Percentiles rank a stretch among this genome's conserved stretches.
Evolutionary conservation across 2,888 invertebrate genomes (phyloP).

Genomic region (Oscheius sp.): DNA sequence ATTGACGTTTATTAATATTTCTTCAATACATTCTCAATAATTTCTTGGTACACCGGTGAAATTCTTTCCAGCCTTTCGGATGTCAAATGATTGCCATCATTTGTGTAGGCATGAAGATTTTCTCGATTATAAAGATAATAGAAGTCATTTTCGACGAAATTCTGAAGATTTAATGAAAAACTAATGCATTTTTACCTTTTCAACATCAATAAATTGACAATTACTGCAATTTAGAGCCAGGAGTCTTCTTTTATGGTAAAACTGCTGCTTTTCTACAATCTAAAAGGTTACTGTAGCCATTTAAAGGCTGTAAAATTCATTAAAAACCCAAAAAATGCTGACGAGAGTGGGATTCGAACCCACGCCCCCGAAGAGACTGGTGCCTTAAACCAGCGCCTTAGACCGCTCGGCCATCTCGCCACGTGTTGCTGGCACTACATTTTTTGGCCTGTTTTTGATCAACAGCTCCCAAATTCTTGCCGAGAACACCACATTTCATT

Average conservation of each 20-base stretch:
- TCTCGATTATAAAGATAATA: constrained; percentile 9
- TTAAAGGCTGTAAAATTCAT: background rate
- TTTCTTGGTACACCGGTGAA: background rate
- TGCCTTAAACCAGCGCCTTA: constrained; percentile 91
- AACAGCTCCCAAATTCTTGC: no score
- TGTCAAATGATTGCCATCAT: constrained; percentile 10
- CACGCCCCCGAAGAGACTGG: constrained; percentile 80
- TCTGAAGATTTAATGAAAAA: background rate
- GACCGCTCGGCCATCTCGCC: constrained; percentile 82
- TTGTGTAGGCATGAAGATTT: constrained; percentile 1
- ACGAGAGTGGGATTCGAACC: constrained; percentile 68
- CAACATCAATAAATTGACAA: background rate
- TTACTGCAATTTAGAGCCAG: constrained; percentile 13
- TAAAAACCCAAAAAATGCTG: constrained; percentile 35
- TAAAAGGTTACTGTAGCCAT: no score
- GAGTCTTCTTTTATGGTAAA: background rate
- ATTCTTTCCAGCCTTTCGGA: background rate
- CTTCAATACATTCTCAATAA: background rate
- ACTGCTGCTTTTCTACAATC: constrained; percentile 5
- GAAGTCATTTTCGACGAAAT: background rate
- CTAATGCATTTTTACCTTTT: background rate
- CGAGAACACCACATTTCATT: no score
- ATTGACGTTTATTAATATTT: background rate
- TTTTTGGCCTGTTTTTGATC: no score
- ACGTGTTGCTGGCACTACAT: no score